Percentiles rank a stretch among this genome's conserved stretches.
Conservation (phyloP, 2,113 vertebrate genomes). For the Neogale vison region DNA sequence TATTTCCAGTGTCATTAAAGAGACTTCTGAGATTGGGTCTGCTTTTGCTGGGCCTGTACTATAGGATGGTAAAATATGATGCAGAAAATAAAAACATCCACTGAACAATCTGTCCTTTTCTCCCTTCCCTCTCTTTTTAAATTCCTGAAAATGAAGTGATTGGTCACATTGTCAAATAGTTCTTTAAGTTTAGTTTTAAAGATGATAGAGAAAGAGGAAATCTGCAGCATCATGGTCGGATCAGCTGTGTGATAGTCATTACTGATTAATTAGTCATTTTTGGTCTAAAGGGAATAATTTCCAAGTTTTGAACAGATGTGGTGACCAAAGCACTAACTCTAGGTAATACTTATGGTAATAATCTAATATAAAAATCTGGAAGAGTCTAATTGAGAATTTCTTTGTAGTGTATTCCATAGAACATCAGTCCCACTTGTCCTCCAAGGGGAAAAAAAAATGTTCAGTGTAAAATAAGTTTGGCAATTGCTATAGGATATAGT, state of each 20-base stretch:
- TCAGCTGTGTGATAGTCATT: slow-evolving; percentile 24
- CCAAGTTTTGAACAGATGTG: slow-evolving; percentile 39
- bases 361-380: neutral
- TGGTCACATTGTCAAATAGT: slow-evolving; percentile 28
- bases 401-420: neutral
- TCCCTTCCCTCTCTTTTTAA: neutral
- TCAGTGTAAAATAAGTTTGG: neutral
- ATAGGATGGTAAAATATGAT: neutral
- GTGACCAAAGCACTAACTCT: neutral
- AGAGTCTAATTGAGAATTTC: slow-evolving; percentile 41
- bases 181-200: slow-evolving; percentile 34
- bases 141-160: slow-evolving; percentile 44
- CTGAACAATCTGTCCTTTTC: neutral
- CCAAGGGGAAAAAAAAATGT: neutral
- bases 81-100: neutral
- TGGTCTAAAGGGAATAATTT: slow-evolving; percentile 20
- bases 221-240: neutral
- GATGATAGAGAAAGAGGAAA: neutral
- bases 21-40: neutral
- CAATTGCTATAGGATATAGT: neutral
- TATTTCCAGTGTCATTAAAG: neutral
- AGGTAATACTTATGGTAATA: slow-evolving; percentile 40
- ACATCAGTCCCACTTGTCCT: neutral
- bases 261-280: slow-evolving; percentile 40
- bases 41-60: neutral